Evolutionary conservation across 2,888 invertebrate species (phyloP), one percentile per base, ranked within the genome.

Genomic region (Xestia rhomboidea): DNA sequence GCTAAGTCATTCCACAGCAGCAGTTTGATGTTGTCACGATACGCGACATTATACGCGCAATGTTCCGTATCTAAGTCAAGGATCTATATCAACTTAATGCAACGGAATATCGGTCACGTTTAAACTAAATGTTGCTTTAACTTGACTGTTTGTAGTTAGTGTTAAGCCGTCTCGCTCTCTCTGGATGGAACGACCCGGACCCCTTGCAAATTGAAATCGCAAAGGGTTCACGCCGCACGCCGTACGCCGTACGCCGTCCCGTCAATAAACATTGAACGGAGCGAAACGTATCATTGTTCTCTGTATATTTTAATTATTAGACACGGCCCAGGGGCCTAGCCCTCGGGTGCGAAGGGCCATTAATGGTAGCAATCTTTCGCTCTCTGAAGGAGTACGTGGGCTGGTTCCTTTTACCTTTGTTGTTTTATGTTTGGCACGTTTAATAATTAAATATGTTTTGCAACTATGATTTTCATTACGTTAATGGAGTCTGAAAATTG

Each of bases 241-340:
- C 89, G 89, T 88, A 90, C 88, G 90, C 86, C 89, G 89, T 24
- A 24, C 51, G 51, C 24, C 51, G 10, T 89, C 71, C 69, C 94
- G 92, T 95, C 95, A 93, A 95, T 95, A 95, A 95, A 96, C 95
- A 95, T 94, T 93, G 93, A 91, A 92, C 89, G 92, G 92, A 93
- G 93, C 93, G 93, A 95, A 93, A 94, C 94, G 93, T 94, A 95
- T 95, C 94, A 95, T 95, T 95, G 94, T 95, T 93, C 94, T 92
- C 91, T 94, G 95, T 94, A 93, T 95, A 95, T 95, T 95, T 95
- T 95, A 95, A 95, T 95, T 94, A 95, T 95, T 93, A 94, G 92
- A 92, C 92, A 91, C 90, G 88, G 90, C 92, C 92, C 86, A 87
- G 89, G 92, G 91, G 91, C 88, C 90, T 87, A 89, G 91, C 92